Evolutionary conservation across 2,888 invertebrate genomes (phyloP), one percentile per base, ranked within the genome.

Genomic region (Ophion slaviceki): DNA sequence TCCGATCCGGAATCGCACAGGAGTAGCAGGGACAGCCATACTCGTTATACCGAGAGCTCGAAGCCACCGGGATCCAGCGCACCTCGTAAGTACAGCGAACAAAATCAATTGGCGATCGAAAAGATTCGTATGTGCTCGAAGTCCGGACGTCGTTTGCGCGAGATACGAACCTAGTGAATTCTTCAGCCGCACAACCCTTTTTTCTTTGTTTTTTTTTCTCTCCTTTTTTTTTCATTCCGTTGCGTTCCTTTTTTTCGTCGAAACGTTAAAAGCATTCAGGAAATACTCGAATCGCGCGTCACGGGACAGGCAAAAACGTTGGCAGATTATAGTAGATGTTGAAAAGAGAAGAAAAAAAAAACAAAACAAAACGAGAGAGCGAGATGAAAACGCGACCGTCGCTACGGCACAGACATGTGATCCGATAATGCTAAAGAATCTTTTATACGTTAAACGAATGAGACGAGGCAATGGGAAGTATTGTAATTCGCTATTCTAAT

Each of bases 1-100:
- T 91, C 92, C 10, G 94, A 94, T 3, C 88, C 92, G 2, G 94
- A 94, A 75, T 90, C 91, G 1, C 93, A 94, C 82, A 90, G 93
- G 90, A 92, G 92, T 84, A 92, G 93, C 40, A 88, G 93, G 81
- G 93, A 94, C 71, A 91, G 90, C 79, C 93, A 93, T 74, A 87
- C 92, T 1, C 91, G 94, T 80, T 94, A 93, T 82, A 91, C 90
- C 62, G 93, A 94, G 67, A 93, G 91, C 80, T 91, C 93, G 64
- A 94, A 94, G 85, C 93, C 92, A 20, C 91, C 93, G 5, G 89
- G 92, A 84, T 92, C 94, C 10, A 91, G 90, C 79, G 90, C 92
- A 78, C 91, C 93, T 88, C 94, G 94, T 94, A 91, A 93, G 93
- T 93, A 89, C 76, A 86, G 86, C 84, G 86, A 86, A 84, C 84